Percentiles rank a stretch among this genome's conserved stretches.
phyloP scores from a whole-genome alignment of 2,797 vertebrate genomes.

The Fistularia tabacaria region DNA sequence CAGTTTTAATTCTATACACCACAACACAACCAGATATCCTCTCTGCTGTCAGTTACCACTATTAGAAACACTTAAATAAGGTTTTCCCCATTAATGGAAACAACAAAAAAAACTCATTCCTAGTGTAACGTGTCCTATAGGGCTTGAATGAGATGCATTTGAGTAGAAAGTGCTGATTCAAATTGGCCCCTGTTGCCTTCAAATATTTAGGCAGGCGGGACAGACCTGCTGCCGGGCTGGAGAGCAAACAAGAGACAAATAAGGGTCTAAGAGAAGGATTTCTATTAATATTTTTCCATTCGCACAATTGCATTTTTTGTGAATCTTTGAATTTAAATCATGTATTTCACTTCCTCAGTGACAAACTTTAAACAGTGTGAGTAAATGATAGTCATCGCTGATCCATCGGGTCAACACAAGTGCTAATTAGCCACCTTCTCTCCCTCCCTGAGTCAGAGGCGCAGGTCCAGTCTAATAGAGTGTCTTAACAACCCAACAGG shows the following conservation, averaged over 20 bases:
- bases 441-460: slow-evolving; percentile 27
- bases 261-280: not conserved
- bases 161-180: slow-evolving; percentile 36
- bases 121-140: slow-evolving; percentile 23
- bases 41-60: not conserved
- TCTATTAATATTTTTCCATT: slow-evolving; percentile 32
- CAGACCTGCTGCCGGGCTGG: slow-evolving; percentile 2
- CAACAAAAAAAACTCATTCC: slow-evolving; percentile 42
- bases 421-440: slow-evolving; percentile 12
- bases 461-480: slow-evolving; percentile 50
- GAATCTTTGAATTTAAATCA: slow-evolving; percentile 12
- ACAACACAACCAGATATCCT: not conserved
- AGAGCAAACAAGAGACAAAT: not conserved
- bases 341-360: too few relatives aligned
- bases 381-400: too few relatives aligned
- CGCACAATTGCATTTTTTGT: not conserved
- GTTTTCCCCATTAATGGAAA: not conserved
- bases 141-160: slow-evolving; percentile 43
- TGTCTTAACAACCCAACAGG: slow-evolving; percentile 53
- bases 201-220: slow-evolving; percentile 46
- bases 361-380: too few relatives aligned
- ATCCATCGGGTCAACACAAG: not conserved
- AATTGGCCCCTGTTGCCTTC: slow-evolving; percentile 27
- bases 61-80: too few relatives aligned
- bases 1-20: not conserved